Evolutionary conservation across 2,797 vertebrate genomes (phyloP).

Genomic region (Remorina albescens): DNA sequence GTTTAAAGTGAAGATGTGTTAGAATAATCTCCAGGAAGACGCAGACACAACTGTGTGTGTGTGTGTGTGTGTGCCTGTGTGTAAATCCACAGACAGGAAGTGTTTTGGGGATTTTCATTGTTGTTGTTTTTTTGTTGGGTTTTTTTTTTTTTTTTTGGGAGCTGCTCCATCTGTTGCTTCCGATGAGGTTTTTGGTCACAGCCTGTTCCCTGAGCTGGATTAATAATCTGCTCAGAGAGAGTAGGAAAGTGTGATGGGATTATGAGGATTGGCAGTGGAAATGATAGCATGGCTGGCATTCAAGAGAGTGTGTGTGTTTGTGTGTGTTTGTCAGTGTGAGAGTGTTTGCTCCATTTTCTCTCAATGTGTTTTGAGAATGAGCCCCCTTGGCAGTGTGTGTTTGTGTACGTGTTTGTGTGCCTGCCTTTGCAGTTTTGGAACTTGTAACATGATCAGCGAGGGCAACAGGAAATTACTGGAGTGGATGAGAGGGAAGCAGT

Average conservation of each 20-base stretch:
- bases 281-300: slow-evolving; percentile 56
- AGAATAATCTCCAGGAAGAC: too few relatives aligned
- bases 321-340: slow-evolving; percentile 13
- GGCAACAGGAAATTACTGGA: slow-evolving; percentile 94
- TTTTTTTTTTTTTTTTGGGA: slow-evolving; percentile 37
- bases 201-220: slow-evolving; percentile 64
- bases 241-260: slow-evolving; percentile 36
- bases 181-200: slow-evolving; percentile 66
- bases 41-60: too few relatives aligned
- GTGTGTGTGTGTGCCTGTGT: neutral
- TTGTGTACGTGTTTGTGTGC: slow-evolving; percentile 39
- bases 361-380: slow-evolving; percentile 19
- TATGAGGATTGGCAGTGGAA: slow-evolving; percentile 54
- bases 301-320: slow-evolving; percentile 23
- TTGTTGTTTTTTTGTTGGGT: slow-evolving; percentile 10
- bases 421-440: slow-evolving; percentile 73
- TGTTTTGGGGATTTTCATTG: slow-evolving; percentile 2
- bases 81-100: slow-evolving; percentile 46
- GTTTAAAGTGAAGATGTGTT: too few relatives aligned
- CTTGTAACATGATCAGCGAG: slow-evolving; percentile 89
- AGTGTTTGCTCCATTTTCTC: slow-evolving; percentile 16
- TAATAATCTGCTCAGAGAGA: slow-evolving; percentile 56
- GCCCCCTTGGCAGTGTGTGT: slow-evolving; percentile 4
- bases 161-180: slow-evolving; percentile 69
- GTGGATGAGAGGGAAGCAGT: slow-evolving; percentile 66